Evolutionary conservation across 2,797 vertebrate species (phyloP), one percentile per base, ranked within the genome.

Genomic region (Gallinago solitaria): DNA sequence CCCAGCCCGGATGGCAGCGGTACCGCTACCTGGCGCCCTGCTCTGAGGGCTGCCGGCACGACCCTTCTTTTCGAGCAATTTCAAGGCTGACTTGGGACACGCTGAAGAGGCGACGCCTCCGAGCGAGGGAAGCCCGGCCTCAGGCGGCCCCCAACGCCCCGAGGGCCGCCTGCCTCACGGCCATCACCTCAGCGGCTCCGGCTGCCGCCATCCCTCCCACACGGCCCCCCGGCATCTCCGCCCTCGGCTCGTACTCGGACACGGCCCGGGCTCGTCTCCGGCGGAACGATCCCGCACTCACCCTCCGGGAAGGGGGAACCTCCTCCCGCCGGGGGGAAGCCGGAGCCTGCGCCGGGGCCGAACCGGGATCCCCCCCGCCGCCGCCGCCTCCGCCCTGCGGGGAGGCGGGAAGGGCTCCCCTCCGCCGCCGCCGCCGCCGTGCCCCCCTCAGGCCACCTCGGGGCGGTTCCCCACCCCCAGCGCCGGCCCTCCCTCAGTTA

Each of bases 391-490:
- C 51, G 28, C 69, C 75, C 45, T 59, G 60, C 9, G 48, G 54
- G 67, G 68, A 84, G 56, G 69, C n/a, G 77, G 76, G 69, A 63
- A 91, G 83, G 69, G 63, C 37, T 65, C 45, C 51, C 73, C 73
- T 32, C 69, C 60, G 41, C 63, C 60, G 50, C 61, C 60, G 48
- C 61, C 45, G 61, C 61, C 45, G 75, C 77, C 70, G 86, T 67
- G 61, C 85, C 68, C 87, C 48, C 11, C 92, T 95, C 93, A 76
- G 87, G 80, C 91, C 91, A 84, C 91, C 83, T 57, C 84, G 74
- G 93, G 91, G 91, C 84, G 88, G 85, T 43, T 64, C 81, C 78
- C 70, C 54, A 68, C 85, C 81, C 90, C 92, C 84, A 83, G 65
- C 74, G 73, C 90, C 37, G 10, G 81, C 81, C 63, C 87, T 89